These are phyloP conservation scores for Morelia viridis DNA, from an alignment of 2,797 vertebrate genomes.

Conservation along the genomic window DNA sequence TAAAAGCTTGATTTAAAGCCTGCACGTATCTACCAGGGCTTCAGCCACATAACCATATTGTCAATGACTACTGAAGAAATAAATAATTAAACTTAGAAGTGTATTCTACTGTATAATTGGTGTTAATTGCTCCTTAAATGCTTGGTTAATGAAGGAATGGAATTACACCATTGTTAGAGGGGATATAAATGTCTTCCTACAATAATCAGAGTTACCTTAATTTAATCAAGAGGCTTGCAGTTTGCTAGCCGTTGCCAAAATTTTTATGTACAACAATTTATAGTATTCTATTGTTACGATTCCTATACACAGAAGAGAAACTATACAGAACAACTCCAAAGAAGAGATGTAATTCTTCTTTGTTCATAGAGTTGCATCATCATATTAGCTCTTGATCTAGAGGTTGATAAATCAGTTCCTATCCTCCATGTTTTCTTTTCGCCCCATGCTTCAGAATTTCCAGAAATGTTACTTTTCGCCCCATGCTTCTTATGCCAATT, in stretches of 20 bases:
- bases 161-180: conserved; percentile 64
- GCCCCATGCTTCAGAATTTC: background rate
- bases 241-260: background rate
- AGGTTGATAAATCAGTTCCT: background rate
- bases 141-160: conserved; percentile 76
- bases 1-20: background rate
- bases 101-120: conserved; percentile 79
- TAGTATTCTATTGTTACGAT: background rate
- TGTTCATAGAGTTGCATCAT: background rate
- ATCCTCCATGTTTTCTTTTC: background rate
- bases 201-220: conserved; percentile 59
- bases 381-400: background rate
- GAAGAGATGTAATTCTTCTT: background rate
- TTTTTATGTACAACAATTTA: background rate
- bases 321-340: background rate
- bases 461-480: background rate
- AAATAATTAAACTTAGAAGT: conserved; percentile 47
- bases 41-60: background rate
- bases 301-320: background rate
- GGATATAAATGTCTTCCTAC: conserved; percentile 77
- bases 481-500: background rate
- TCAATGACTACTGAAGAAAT: conserved; percentile 40
- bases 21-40: background rate
- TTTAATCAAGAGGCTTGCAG: conserved; percentile 15
- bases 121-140: conserved; percentile 78